Evolutionary conservation across 2,888 invertebrate species (phyloP), one percentile per base, ranked within the genome.

Genomic region (Cyclophora albipunctata): DNA sequence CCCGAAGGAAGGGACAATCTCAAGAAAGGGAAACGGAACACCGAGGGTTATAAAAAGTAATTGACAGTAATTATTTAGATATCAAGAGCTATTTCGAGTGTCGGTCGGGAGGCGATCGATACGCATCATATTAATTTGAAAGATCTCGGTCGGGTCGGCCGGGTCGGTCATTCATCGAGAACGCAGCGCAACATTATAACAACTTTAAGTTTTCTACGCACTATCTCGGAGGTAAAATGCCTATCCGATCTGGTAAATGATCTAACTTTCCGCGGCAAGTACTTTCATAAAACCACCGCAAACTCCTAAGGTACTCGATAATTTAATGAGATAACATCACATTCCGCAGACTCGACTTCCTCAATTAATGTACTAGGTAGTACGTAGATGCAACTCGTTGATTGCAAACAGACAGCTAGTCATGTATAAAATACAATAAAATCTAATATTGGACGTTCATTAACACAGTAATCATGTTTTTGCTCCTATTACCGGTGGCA

Each of bases 291-390:
- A 20, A 20, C 20, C 20, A 20, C 20, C 20, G 46, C 55, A 53
- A 48, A 45, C 52, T 35, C 47, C 34, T 41, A 64, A 63, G 53
- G 54, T 53, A 52, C 60, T 62, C 59, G 66, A 67, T 69, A 61
- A 66, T 66, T 64, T 58, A 58, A 55, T 54, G 45, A 64, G 66
- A 70, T 71, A 67, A 66, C 55, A 57, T 56, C 55, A 50, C 59
- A 62, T 60, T 60, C 59, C 61, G 62, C 53, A 54, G 57, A 48
- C 62, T 61, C 55, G 52, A 59, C 69, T 69, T 72, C 72, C 69
- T 69, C 65, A 58, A 60, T 67, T 61, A 62, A 63, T 60, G 52
- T 51, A 52, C 57, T 44, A 54, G 48, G 40, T 47, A 20, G 20
- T 20, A 55, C 37, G 5, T 37, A 37, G 37, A 52, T 53, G 53